A percentile compares a stretch with the other conserved stretches of the same genome.
Conservation (phyloP, 2,113 vertebrate species). For the Larimichthys crocea region DNA sequence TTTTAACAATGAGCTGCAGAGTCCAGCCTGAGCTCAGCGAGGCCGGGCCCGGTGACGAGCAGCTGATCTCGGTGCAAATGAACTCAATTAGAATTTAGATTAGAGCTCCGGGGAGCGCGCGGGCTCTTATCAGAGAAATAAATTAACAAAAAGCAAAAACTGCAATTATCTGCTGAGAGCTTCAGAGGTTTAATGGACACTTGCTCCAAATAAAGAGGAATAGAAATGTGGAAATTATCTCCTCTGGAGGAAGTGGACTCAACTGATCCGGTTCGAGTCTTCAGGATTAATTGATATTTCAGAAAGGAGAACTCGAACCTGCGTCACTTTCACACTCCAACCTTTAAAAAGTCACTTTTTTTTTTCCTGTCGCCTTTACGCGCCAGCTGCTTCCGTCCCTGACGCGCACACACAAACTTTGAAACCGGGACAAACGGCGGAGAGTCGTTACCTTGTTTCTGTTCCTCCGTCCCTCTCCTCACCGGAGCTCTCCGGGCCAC, state of each 20-base stretch:
- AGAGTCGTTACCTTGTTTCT: conserved; percentile 68
- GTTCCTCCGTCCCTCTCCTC: conserved; percentile 28
- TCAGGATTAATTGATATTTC: conserved; percentile 41
- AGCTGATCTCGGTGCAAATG: conserved; percentile 82
- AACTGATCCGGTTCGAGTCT: conserved; percentile 42
- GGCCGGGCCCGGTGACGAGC: conserved; percentile 58
- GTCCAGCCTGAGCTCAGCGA: conserved; percentile 10
- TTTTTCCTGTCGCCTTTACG: no score
- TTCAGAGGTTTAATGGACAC: conserved; percentile 69
- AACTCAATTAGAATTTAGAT: conserved; percentile 86
- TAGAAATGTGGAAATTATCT: conserved; percentile 64
- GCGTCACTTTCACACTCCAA: neutral
- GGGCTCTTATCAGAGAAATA: conserved; percentile 82
- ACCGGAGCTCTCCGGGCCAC: conserved; percentile 39
- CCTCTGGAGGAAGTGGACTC: conserved; percentile 46
- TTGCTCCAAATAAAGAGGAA: conserved; percentile 48
- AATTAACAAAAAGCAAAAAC: conserved; percentile 83
- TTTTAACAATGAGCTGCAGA: conserved; percentile 59
- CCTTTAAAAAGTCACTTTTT: neutral
- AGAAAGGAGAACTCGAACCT: conserved; percentile 10
- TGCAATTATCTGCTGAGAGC: conserved; percentile 82
- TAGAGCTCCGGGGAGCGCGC: conserved; percentile 80
- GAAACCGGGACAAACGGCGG: neutral
- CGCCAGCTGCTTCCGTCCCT: neutral
- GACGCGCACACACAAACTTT: neutral